A percentile compares a stretch with the other conserved stretches of the same genome.
Conservation (phyloP, 1,140 invertebrate genomes). For the Drosophila equinoxialis region DNA sequence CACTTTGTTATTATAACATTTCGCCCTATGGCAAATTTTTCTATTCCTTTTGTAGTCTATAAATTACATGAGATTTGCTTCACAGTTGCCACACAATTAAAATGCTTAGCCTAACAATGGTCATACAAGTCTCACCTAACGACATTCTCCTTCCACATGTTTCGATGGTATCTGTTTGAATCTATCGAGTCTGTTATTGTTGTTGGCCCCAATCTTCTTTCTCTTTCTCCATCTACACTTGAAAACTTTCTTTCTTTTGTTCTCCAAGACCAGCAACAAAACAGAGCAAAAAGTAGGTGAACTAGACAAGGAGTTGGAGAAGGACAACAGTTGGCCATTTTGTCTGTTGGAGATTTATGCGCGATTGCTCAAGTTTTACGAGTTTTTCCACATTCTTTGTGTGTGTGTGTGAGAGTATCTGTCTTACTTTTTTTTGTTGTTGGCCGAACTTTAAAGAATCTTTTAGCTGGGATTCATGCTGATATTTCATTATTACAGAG, state of each 20-base stretch:
- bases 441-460: conserved; percentile 25
- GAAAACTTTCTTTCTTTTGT: background rate
- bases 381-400: conserved; percentile 21
- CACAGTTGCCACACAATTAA: conserved; percentile 6
- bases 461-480: conserved; percentile 8
- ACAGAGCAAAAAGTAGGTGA: background rate
- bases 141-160: background rate
- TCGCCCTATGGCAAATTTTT: background rate
- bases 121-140: conserved; percentile 8
- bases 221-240: background rate
- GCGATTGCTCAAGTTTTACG: conserved; percentile 61
- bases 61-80: conserved; percentile 3
- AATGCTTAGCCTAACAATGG: conserved; percentile 1
- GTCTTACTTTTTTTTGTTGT: background rate
- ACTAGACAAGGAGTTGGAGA: background rate
- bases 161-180: conserved; percentile 5
- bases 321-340: conserved; percentile 53
- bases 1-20: background rate
- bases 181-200: conserved; percentile 7
- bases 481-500: conserved; percentile 21
- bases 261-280: background rate
- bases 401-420: background rate
- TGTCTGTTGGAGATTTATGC: conserved; percentile 58
- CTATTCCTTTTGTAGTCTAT: background rate
- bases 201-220: background rate